Evolutionary conservation across 2,888 invertebrate species (phyloP).

Genomic region (Phalangium opilio): DNA sequence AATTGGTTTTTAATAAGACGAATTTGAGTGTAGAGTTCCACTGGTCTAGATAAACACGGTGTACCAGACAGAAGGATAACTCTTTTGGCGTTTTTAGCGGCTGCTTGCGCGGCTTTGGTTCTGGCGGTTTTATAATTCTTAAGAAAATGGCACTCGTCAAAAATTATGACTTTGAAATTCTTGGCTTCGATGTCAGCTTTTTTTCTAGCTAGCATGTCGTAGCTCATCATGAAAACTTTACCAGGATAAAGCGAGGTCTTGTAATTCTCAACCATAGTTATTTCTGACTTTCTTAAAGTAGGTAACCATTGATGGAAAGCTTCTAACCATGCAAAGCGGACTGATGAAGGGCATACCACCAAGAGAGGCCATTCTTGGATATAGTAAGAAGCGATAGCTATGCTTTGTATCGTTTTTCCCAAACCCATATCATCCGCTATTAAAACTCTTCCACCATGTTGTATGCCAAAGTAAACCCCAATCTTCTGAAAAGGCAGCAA

Average conservation of each 20-base stretch:
- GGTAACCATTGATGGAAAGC: slow-evolving; percentile 61
- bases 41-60: slow-evolving; percentile 79
- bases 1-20: slow-evolving; percentile 51
- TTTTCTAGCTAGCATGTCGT: slow-evolving; percentile 60
- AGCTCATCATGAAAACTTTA: slow-evolving; percentile 68
- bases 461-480: slow-evolving; percentile 74
- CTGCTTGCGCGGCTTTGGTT: slow-evolving; percentile 30
- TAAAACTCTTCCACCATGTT: slow-evolving; percentile 63
- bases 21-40: slow-evolving; percentile 76
- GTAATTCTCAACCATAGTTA: slow-evolving; percentile 48
- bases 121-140: slow-evolving; percentile 57
- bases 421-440: slow-evolving; percentile 96
- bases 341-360: slow-evolving; percentile 80
- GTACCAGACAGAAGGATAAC: slow-evolving; percentile 79
- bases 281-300: slow-evolving; percentile 49
- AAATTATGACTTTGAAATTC: slow-evolving; percentile 43
- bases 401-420: slow-evolving; percentile 85
- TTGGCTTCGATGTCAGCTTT: slow-evolving; percentile 40
- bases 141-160: slow-evolving; percentile 85
- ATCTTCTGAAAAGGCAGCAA: slow-evolving; percentile 78
- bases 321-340: slow-evolving; percentile 62
- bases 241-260: slow-evolving; percentile 52
- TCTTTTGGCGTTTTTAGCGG: slow-evolving; percentile 46
- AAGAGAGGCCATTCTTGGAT: slow-evolving; percentile 81
- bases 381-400: slow-evolving; percentile 80